phyloP scores from a whole-genome alignment of 92 coral and sea anemone species.

The Paramuricea clavata region DNA sequence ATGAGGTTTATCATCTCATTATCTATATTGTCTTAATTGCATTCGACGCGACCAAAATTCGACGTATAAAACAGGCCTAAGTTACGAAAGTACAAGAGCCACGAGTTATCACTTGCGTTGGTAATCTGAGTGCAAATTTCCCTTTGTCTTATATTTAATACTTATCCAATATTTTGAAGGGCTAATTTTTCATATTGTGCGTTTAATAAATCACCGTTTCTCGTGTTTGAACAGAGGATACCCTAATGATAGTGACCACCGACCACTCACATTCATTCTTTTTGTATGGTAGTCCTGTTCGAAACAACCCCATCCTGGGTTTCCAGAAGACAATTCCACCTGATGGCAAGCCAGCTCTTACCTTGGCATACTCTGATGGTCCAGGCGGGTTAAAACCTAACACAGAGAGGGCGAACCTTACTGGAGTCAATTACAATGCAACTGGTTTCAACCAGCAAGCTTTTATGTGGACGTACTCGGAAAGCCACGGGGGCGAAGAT shows the following conservation, averaged over 20 bases:
- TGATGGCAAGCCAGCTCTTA: conserved; percentile 79
- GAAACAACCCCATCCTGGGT: conserved; percentile 86
- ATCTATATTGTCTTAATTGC: too few relatives aligned
- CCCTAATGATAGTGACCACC: conserved; percentile 82
- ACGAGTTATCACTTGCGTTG: too few relatives aligned
- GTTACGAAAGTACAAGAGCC: too few relatives aligned
- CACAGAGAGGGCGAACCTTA: conserved; percentile 67
- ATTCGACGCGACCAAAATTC: too few relatives aligned
- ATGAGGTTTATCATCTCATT: too few relatives aligned
- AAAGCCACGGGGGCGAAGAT: conserved; percentile 89
- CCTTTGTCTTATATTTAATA: too few relatives aligned
- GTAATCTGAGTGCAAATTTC: too few relatives aligned
- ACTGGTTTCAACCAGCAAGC: conserved; percentile 80
- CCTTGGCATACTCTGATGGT: conserved; percentile 85
- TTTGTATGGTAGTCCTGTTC: conserved; percentile 82
- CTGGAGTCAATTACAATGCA: conserved; percentile 80
- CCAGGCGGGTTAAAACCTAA: conserved; percentile 75
- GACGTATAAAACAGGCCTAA: too few relatives aligned
- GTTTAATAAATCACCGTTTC: not conserved
- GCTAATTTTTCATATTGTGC: not conserved
- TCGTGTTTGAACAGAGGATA: conserved; percentile 69
- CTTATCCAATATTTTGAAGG: not conserved
- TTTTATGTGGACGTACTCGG: conserved; percentile 55
- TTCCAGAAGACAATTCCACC: conserved; percentile 43
- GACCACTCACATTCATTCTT: conserved; percentile 94